A percentile compares a stretch with the other conserved stretches of the same genome.
Evolutionary conservation across 2,797 vertebrate species (phyloP).

Genomic region (Leuciscus waleckii): DNA sequence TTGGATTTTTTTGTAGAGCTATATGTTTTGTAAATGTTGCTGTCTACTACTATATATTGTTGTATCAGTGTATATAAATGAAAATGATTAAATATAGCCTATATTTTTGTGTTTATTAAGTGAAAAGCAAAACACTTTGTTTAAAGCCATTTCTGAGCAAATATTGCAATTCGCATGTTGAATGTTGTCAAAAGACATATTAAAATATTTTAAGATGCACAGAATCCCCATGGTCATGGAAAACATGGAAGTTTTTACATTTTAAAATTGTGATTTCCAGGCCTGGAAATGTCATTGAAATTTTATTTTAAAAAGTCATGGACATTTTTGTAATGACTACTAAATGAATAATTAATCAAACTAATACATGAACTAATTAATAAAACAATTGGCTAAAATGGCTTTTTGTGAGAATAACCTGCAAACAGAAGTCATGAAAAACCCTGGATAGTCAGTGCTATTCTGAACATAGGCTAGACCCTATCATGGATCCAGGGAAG

Average conservation of each 20-base stretch:
- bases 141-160: background rate
- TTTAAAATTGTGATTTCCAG: background rate
- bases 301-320: background rate
- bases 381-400: background rate
- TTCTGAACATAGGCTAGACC: background rate
- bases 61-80: background rate
- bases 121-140: background rate
- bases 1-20: background rate
- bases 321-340: background rate
- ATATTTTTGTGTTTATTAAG: background rate
- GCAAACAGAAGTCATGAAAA: background rate
- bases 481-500: constrained; percentile 20
- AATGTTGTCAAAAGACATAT: background rate
- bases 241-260: background rate
- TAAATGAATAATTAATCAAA: background rate
- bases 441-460: background rate
- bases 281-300: background rate
- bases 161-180: background rate
- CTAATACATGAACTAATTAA: background rate
- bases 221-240: background rate
- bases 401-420: background rate
- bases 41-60: background rate
- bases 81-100: background rate
- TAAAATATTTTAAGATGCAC: no score
- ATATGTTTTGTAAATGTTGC: background rate